Evolutionary conservation across 2,888 invertebrate genomes (phyloP).

Genomic region (Ganaspis brasiliensis): DNA sequence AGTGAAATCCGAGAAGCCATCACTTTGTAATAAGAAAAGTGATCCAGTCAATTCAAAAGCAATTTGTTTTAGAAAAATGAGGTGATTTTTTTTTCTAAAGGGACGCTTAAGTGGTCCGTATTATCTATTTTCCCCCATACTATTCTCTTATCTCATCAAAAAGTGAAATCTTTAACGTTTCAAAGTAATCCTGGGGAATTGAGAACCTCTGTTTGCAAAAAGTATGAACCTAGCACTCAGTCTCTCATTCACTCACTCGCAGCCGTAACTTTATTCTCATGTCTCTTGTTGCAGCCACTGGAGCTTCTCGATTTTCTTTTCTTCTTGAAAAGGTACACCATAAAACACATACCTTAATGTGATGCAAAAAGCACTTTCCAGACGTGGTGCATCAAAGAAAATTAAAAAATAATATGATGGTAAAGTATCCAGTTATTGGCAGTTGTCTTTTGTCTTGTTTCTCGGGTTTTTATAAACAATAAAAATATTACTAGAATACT

Average conservation of each 20-base stretch:
- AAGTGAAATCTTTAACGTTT: background rate
- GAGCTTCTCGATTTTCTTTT: slow-evolving; percentile 40
- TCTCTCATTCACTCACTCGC: slow-evolving; percentile 21
- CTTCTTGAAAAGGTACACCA: slow-evolving; percentile 48
- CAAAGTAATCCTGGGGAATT: background rate
- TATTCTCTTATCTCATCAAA: too few species aligned
- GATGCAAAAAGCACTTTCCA: slow-evolving; percentile 68
- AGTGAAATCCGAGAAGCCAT: slow-evolving; percentile 5
- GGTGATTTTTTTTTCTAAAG: background rate
- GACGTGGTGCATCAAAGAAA: slow-evolving; percentile 10
- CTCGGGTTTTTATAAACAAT: too few species aligned
- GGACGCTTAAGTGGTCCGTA: background rate
- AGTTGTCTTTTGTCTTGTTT: too few species aligned
- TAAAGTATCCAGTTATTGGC: too few species aligned
- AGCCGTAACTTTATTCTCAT: slow-evolving; percentile 23
- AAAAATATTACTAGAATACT: too few species aligned
- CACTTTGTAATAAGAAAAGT: slow-evolving; percentile 4
- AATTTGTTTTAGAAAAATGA: slow-evolving; percentile 1
- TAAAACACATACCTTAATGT: slow-evolving; percentile 73
- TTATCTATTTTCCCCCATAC: too few species aligned
- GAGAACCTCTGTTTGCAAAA: slow-evolving; percentile 25
- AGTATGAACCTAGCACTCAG: slow-evolving; percentile 19
- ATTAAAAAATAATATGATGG: background rate
- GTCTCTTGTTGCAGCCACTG: slow-evolving; percentile 32
- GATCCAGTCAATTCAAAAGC: slow-evolving; percentile 13